Conservation (phyloP, 2,113 vertebrate genomes). For the Heterochromis multidens region DNA sequence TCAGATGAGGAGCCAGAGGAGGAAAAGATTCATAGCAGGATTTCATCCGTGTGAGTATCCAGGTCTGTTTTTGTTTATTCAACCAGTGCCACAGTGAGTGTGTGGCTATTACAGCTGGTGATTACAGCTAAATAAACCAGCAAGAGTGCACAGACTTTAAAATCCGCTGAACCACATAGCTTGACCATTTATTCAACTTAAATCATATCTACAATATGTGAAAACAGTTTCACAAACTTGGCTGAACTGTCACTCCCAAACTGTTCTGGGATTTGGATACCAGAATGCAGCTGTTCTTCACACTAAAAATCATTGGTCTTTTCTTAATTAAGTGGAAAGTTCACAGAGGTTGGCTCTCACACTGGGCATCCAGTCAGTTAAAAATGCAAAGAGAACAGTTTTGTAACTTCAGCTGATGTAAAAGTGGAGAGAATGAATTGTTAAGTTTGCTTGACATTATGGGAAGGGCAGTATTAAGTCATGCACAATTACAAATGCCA, state of each 20-base stretch:
- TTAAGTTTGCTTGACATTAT: not conserved
- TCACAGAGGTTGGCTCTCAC: not conserved
- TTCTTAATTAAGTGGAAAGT: not conserved
- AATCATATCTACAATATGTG: not conserved
- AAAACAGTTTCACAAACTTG: not conserved
- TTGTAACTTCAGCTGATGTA: not conserved
- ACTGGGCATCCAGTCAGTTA: not conserved
- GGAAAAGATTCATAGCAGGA: conserved; percentile 49
- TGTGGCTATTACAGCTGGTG: not conserved
- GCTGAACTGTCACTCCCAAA: not conserved
- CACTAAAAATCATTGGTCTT: not conserved
- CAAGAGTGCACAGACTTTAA: not conserved
- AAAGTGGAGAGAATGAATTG: not conserved
- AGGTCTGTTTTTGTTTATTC: not conserved
- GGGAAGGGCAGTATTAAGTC: not conserved
- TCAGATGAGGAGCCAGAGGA: conserved; percentile 84
- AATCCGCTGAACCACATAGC: not conserved
- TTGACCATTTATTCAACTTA: not conserved
- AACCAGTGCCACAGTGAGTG: not conserved
- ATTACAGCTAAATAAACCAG: conserved; percentile 17
- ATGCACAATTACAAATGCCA: not conserved
- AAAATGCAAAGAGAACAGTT: not conserved
- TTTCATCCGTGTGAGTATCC: conserved; percentile 80
- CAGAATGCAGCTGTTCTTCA: conserved; percentile 16
- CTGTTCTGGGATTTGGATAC: not conserved